Percentiles rank a stretch among this genome's conserved stretches.
Evolutionary conservation across 2,113 vertebrate species (phyloP).

Genomic region (Cranoglanis bouderius): DNA sequence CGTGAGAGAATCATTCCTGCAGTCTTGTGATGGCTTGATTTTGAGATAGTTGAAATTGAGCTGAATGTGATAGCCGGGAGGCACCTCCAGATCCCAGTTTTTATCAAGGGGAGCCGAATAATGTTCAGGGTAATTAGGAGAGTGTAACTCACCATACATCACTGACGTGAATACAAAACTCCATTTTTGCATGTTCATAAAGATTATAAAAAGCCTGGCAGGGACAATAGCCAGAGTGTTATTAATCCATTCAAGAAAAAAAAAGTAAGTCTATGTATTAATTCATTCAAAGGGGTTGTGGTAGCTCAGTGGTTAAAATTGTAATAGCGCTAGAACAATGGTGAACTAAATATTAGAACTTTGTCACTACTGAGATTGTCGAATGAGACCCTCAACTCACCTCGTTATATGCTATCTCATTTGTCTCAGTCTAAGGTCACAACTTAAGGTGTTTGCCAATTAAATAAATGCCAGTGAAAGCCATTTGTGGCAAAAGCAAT

Average conservation of each 20-base stretch:
- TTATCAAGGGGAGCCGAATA: constrained; percentile 76
- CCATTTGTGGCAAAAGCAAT: background rate
- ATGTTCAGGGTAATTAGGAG: constrained; percentile 81
- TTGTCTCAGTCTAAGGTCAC: background rate
- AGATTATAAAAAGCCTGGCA: constrained; percentile 47
- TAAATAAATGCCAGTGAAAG: background rate
- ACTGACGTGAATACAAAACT: constrained; percentile 26
- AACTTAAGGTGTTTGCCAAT: background rate
- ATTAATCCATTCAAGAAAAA: background rate
- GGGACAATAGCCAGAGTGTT: background rate
- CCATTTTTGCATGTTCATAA: constrained; percentile 48
- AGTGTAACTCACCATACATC: constrained; percentile 77
- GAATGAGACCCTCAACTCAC: background rate
- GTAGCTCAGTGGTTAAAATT: background rate
- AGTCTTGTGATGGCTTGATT: constrained; percentile 81
- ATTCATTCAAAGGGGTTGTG: background rate
- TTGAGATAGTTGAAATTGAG: constrained; percentile 86
- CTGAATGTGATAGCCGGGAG: constrained; percentile 78
- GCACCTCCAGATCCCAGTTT: constrained; percentile 78
- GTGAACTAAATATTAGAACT: background rate
- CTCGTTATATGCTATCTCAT: background rate
- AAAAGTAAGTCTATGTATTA: background rate
- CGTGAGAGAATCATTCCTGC: constrained; percentile 85
- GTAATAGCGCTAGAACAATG: background rate
- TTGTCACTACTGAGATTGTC: background rate